Evolutionary conservation across 2,888 invertebrate genomes (phyloP), one percentile per base, ranked within the genome.

Genomic region (Luffia ferchaultella): DNA sequence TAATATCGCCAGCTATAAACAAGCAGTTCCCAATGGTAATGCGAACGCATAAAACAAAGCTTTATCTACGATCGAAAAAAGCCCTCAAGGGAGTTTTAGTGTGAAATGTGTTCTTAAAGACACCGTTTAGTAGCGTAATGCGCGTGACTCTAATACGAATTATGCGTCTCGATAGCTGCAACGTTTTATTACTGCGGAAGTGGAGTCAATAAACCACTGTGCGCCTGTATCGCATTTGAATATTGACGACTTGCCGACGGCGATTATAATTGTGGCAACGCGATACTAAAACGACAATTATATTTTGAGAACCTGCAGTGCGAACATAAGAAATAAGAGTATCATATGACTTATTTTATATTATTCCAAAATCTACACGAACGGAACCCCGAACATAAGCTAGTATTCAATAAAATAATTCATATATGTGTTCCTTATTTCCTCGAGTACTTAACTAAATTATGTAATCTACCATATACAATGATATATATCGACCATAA

Each of bases 81-180:
- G 68, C 70, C 68, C 73, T 62, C 65, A 67, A 65, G 73, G 73
- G 72, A 49, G 43, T 43, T 77, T 76, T 73, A 79, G 79, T 80
- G 80, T 82, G 78, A 80, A 83, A 79, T 79, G 80, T 80, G 76
- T 79, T 79, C 74, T 70, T 66, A 70, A 69, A 76, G 78, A 79
- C 80, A 82, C 80, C 79, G 74, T 83, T 82, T 83, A 82, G 80
- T 76, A 77, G 72, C 76, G 68, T 76, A 72, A 73, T 71, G 73
- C 79, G 79, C 80, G 82, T 82, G 82, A 79, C 82, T 76, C 68
- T 67, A 67, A 68, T 82, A 82, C 82, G 76, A 80, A 83, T 82
- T 78, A 80, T 82, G 77, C 82, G 75, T 80, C 80, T 80, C 65
- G 69, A 73, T 70, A 77, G 77, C 79, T 75, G 72, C 75, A 71